These are phyloP conservation scores for Cydia strobilella DNA, from an alignment of 1,140 invertebrate genomes.

Conservation along the genomic window DNA sequence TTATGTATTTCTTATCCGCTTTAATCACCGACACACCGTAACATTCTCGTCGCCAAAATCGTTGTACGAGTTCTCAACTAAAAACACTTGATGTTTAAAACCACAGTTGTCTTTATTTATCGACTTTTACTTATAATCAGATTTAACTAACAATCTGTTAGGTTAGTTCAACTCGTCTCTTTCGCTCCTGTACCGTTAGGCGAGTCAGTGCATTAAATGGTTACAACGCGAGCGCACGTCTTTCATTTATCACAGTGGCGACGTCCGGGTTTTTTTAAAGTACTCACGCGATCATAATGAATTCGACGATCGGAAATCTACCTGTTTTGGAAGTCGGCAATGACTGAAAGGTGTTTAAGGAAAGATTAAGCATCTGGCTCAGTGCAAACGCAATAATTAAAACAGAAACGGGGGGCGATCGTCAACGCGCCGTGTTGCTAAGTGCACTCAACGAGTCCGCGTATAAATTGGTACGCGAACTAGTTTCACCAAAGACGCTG, in stretches of 20 bases:
- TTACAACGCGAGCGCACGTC: background rate
- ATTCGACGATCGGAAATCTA: constrained; percentile 16
- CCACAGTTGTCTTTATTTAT: too few species aligned
- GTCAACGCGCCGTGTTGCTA: constrained; percentile 15
- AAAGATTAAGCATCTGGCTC: constrained; percentile 19
- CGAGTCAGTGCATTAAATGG: background rate
- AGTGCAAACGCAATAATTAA: background rate
- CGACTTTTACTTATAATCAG: too few species aligned
- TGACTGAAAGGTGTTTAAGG: constrained; percentile 14
- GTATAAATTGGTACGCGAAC: constrained; percentile 29
- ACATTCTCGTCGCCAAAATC: too few species aligned
- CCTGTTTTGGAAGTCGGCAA: constrained; percentile 3
- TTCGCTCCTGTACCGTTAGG: background rate
- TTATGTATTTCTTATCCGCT: too few species aligned
- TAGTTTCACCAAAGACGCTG: constrained; percentile 10
- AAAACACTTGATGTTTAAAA: too few species aligned
- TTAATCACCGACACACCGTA: too few species aligned
- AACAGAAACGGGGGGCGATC: background rate
- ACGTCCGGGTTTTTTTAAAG: background rate
- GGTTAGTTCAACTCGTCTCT: background rate
- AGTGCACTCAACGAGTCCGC: constrained; percentile 6
- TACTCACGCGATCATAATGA: constrained; percentile 15
- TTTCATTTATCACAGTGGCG: constrained; percentile 16
- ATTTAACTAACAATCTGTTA: too few species aligned
- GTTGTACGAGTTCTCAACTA: too few species aligned